Base-by-base conservation (phyloP, 2,797 vertebrate genomes). In the Rhinogobio ventralis region DNA sequence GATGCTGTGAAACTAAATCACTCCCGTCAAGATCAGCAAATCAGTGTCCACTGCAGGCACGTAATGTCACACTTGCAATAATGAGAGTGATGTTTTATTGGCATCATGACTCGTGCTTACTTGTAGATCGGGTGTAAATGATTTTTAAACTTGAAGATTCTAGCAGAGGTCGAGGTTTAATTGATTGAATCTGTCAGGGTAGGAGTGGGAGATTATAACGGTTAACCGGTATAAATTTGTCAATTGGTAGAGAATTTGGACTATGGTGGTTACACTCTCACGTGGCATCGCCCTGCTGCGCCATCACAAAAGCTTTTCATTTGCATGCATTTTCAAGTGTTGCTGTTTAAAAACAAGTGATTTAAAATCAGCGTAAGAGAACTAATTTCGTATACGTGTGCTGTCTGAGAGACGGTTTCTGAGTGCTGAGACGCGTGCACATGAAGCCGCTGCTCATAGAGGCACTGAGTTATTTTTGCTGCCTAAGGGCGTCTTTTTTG, bases 271-370 rank as follows among this genome's bases (percentile, higher is more conserved):
- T 60, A 57, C 6, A 2, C 9, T 1, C 23, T 57, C 55, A 57
- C n/a, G n/a, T n/a, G n/a, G n/a, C n/a, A n/a, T n/a, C n/a, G 23
- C 53, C 0, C 1, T n/a, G 10, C 23, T 57, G 9, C 1, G 4
- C 9, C 4, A 1, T 57, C 9, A n/a, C 4, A 4, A 57, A 57
- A 57, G 23, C 53, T 23, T n/a, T n/a, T 55, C 9, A 55, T n/a
- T 55, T 55, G 20, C 53, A n/a, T 57, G 10, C n/a, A n/a, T 60
- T 60, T n/a, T 60, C 23, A n/a, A 57, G 23, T 3, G n/a, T 57
- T 57, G 23, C 23, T 11, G 10, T 57, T 57, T 57, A 57, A 57
- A 23, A 55, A 55, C 20, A n/a, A n/a, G 23, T 57, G 3, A 57
- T 57, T 11, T 57, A n/a, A 57, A 57, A 23, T 4, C 55, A 25